Base-by-base conservation (phyloP, 2,797 vertebrate species). In the Enteromius afrohamiltoni region DNA sequence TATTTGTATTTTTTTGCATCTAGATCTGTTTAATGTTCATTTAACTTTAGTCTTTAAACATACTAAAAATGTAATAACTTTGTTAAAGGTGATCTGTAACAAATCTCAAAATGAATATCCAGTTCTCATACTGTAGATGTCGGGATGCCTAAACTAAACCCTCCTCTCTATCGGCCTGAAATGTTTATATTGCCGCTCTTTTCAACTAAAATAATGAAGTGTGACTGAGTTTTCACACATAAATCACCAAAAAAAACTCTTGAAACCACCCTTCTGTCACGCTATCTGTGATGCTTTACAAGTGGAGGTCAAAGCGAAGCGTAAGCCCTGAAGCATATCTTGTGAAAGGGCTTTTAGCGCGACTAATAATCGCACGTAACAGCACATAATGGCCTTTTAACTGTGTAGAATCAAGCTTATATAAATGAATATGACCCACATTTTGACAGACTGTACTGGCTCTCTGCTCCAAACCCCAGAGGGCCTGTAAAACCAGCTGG, bases 371-470 rank as follows among this genome's bases (percentile, higher is more conserved):
- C 10, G 1, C 16, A 29, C 3, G 5, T n/a, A 70, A 58, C 65
- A 68, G 16, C 47, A 42, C 78, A 76, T 58, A 58, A 70, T 71
- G 53, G 77, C 47, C 31, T 81, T 81, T 81, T 34, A 70, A 71
- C 51, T 45, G 51, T 6, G 0, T 34, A n/a, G 37, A 71, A 31
- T 62, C 26, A 62, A 16, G 26, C 79, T 81, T 73, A 60, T 81
- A 58, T 76, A 40, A 58, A 71, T 70, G 23, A 34, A 80, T 70
- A 49, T 73, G 68, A 81, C 68, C 79, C 79, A 81, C 79, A 60
- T 71, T 80, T 45, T 70, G 37, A 71, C 19, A 49, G 68, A 73
- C 55, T 73, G 26, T n/a, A 49, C 55, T 4, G 40, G 11, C 67
- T 79, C 21, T 69, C 64, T 23, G 13, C 31, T 71, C 53, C 1